phyloP scores from a whole-genome alignment of 2,113 vertebrate genomes.

The Lepus americanus region DNA sequence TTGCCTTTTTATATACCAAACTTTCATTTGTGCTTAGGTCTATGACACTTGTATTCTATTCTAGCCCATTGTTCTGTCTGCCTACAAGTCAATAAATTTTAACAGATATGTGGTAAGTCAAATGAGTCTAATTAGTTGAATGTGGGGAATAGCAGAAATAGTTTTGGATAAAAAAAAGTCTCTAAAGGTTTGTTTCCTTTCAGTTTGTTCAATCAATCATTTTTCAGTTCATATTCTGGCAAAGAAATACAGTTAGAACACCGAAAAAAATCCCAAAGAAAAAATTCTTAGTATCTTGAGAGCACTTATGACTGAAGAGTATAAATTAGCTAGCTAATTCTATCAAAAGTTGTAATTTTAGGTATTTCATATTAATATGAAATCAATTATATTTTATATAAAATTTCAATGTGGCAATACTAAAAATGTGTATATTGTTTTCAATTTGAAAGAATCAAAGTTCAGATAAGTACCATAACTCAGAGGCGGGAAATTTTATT shows the following conservation, averaged over 20 bases:
- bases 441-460: background rate
- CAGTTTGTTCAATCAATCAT: background rate
- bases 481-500: slow-evolving; percentile 2
- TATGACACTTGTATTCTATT: background rate
- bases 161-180: background rate
- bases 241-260: background rate
- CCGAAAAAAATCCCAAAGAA: slow-evolving; percentile 41
- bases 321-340: slow-evolving; percentile 70
- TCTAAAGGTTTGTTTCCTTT: background rate
- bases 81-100: background rate
- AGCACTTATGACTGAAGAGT: slow-evolving; percentile 66
- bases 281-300: slow-evolving; percentile 75
- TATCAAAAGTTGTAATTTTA: slow-evolving; percentile 70
- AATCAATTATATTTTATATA: too few relatives aligned
- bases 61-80: background rate
- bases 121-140: background rate
- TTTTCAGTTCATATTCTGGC: slow-evolving; percentile 5
- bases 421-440: slow-evolving; percentile 71
- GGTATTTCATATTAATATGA: background rate
- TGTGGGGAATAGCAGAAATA: background rate
- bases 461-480: background rate
- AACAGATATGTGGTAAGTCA: background rate
- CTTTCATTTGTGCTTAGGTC: background rate
- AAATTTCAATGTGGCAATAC: slow-evolving; percentile 76
- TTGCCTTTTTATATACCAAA: background rate